phyloP scores from a whole-genome alignment of 2,113 vertebrate species.

The Trinectes maculatus region DNA sequence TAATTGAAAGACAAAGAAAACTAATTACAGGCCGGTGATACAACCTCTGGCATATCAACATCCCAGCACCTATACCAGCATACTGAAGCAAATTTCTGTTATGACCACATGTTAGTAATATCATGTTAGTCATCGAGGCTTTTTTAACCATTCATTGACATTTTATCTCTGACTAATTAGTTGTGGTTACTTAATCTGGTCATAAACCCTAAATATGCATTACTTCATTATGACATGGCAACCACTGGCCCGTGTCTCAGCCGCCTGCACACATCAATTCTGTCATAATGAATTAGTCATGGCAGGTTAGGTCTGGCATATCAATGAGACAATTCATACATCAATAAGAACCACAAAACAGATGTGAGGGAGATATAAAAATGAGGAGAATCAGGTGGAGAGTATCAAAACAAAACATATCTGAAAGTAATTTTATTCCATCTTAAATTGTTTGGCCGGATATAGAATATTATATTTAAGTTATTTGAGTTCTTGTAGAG shows the following conservation, averaged over 20 bases:
- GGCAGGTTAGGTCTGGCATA: conserved; percentile 68
- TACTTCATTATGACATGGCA: conserved; percentile 60
- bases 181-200: conserved; percentile 55
- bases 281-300: conserved; percentile 75
- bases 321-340: conserved; percentile 69
- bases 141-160: conserved; percentile 54
- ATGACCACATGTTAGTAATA: conserved; percentile 35
- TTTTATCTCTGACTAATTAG: conserved; percentile 61
- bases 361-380: conserved; percentile 32
- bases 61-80: conserved; percentile 38
- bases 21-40: background rate
- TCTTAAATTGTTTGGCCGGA: conserved; percentile 1
- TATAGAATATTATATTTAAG: conserved; percentile 1
- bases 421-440: conserved; percentile 3
- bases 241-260: conserved; percentile 65
- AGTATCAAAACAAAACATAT: conserved; percentile 30
- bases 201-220: conserved; percentile 63
- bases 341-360: conserved; percentile 52
- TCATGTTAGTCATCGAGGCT: conserved; percentile 56
- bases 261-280: conserved; percentile 62
- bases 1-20: conserved; percentile 60
- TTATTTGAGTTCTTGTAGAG: background rate
- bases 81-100: conserved; percentile 32
- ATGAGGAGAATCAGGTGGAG: conserved; percentile 34
- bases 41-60: conserved; percentile 9